Percentiles rank a stretch among this genome's conserved stretches.
Conservation (phyloP, 2,888 invertebrate genomes). For the Zonitis immaculata region DNA sequence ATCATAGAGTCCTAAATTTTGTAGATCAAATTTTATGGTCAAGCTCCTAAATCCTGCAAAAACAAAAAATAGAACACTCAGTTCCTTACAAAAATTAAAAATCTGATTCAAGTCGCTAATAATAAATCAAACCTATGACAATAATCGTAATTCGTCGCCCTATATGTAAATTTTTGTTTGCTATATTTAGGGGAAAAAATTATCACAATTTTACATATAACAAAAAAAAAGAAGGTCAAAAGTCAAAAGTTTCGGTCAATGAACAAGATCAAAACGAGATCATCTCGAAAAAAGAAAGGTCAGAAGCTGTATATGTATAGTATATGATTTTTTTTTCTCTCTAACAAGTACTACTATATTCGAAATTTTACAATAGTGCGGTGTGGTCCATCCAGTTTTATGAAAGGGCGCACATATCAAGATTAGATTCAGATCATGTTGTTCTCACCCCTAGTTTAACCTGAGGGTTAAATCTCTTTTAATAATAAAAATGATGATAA, state of each 20-base stretch:
- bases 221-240: slow-evolving; percentile 11
- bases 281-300: slow-evolving; percentile 4
- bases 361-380: no score
- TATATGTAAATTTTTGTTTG: no score
- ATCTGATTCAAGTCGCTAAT: no score
- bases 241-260: slow-evolving; percentile 11
- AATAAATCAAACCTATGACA: no score
- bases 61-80: no score
- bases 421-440: slow-evolving; percentile 19
- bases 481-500: not conserved
- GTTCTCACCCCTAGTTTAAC: slow-evolving; percentile 6
- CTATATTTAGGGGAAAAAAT: not conserved
- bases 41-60: no score
- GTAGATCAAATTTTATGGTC: no score
- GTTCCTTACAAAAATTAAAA: no score
- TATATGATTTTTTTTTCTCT: no score
- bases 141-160: no score
- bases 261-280: slow-evolving; percentile 18
- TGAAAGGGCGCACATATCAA: slow-evolving; percentile 4
- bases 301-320: not conserved
- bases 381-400: slow-evolving; percentile 14
- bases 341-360: no score
- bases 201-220: not conserved
- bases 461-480: slow-evolving; percentile 7
- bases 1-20: no score